Conservation (phyloP, 2,888 invertebrate species). For the Ommatoiulus sabulosus region DNA sequence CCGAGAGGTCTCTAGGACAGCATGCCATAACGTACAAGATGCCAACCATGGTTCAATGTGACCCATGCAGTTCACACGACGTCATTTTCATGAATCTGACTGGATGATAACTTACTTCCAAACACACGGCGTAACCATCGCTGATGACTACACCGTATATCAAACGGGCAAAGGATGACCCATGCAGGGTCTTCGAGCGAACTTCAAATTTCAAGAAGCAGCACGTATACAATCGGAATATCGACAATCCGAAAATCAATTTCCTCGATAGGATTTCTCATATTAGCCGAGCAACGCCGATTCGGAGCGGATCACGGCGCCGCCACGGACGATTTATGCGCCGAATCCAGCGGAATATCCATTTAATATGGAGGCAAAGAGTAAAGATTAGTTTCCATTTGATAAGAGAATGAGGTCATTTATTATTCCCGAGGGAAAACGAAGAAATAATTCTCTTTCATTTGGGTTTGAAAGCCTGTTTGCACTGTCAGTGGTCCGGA, state of each 20-base stretch:
- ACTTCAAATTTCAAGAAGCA: not conserved
- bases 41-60: too few species aligned
- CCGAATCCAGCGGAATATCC: slow-evolving; percentile 20
- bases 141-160: too few species aligned
- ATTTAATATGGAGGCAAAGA: slow-evolving; percentile 25
- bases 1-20: too few species aligned
- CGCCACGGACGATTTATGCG: not conserved
- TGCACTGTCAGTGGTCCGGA: slow-evolving; percentile 52
- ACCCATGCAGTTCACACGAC: too few species aligned
- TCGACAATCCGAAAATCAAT: not conserved
- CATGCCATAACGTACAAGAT: too few species aligned
- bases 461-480: slow-evolving; percentile 50
- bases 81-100: too few species aligned
- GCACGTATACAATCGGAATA: not conserved
- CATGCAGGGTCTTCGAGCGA: not conserved
- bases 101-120: too few species aligned
- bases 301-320: not conserved
- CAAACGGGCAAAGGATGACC: too few species aligned
- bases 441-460: slow-evolving; percentile 53
- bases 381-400: slow-evolving; percentile 40
- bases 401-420: slow-evolving; percentile 50
- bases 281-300: too few species aligned
- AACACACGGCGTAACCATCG: too few species aligned
- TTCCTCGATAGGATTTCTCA: not conserved
- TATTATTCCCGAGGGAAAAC: slow-evolving; percentile 28